Evolutionary conservation across 2,113 vertebrate genomes (phyloP).

Genomic region (Gavialis gangeticus): DNA sequence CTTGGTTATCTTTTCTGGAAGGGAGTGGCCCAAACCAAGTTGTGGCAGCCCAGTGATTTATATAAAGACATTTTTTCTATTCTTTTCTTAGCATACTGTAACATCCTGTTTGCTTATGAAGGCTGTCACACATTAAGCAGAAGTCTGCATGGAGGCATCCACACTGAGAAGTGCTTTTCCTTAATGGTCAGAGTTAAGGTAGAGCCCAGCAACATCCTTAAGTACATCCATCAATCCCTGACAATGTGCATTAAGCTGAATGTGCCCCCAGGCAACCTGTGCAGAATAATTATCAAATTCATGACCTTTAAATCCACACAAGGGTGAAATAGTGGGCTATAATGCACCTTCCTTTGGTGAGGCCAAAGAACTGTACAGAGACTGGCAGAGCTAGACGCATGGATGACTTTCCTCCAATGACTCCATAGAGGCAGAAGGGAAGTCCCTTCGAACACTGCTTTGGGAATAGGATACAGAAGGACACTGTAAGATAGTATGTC

Average conservation of each 20-base stretch:
- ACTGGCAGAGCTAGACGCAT: not conserved
- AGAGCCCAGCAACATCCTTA: not conserved
- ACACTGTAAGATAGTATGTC: not conserved
- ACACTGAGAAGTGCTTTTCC: not conserved
- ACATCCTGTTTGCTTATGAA: not conserved
- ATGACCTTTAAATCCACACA: not conserved
- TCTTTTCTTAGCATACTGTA: not conserved
- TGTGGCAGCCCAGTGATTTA: not conserved
- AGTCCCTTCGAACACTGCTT: not conserved
- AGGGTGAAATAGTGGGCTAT: accelerated
- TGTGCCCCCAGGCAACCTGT: not conserved
- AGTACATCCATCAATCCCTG: not conserved
- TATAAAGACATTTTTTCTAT: not conserved
- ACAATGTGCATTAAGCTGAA: not conserved
- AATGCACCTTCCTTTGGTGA: not conserved
- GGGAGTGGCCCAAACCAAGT: not conserved
- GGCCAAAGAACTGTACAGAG: not conserved
- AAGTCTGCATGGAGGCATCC: not conserved
- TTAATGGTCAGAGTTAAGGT: not conserved
- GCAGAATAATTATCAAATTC: not conserved
- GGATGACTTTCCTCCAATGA: not conserved
- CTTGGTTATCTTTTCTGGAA: not conserved
- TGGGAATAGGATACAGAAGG: not conserved
- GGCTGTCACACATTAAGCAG: not conserved
- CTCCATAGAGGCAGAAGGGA: not conserved